Conservation (phyloP, 2,888 invertebrate species). For the Campoplex capitator region DNA sequence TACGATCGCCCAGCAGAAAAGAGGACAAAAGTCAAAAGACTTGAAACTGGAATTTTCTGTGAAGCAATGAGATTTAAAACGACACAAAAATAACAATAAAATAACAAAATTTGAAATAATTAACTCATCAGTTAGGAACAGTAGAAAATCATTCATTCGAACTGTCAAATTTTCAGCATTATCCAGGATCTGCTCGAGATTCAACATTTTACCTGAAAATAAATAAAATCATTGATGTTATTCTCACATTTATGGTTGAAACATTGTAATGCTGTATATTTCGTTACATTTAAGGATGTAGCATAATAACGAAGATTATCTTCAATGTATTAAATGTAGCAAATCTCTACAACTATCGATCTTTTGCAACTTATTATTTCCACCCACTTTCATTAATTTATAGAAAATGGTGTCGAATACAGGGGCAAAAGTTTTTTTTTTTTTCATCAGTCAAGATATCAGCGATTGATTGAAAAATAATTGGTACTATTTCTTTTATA, state of each 20-base stretch:
- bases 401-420: no score
- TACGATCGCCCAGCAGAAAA: not conserved
- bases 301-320: constrained; percentile 55
- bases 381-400: not conserved
- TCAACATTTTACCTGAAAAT: constrained; percentile 19
- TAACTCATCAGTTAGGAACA: constrained; percentile 23
- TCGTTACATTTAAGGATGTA: constrained; percentile 63
- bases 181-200: not conserved
- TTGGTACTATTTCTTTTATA: no score
- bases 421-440: no score
- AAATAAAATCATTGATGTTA: constrained; percentile 48
- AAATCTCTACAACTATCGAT: constrained; percentile 33
- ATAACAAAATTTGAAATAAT: constrained; percentile 8
- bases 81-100: not conserved
- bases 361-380: not conserved
- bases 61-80: constrained; percentile 8
- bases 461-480: no score
- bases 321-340: constrained; percentile 66
- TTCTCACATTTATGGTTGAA: constrained; percentile 48
- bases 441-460: no score
- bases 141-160: not conserved
- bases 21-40: constrained; percentile 2
- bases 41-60: constrained; percentile 23
- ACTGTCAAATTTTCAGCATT: not conserved
- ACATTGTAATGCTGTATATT: constrained; percentile 57